Base-by-base conservation (phyloP, 2,888 invertebrate species). In the Parnassius glacialis region DNA sequence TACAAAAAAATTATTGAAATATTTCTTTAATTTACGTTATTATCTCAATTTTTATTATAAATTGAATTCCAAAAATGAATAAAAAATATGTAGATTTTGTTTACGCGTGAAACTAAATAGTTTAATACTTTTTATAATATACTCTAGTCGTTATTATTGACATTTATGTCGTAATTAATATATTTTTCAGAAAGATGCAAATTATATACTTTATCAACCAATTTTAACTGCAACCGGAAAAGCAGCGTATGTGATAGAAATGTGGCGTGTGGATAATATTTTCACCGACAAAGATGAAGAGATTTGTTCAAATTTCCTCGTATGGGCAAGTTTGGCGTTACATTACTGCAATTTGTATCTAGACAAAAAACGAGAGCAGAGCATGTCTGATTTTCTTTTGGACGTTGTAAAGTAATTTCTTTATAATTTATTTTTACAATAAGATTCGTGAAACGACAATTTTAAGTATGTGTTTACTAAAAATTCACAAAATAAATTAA, bases 341-440 rank as follows among this genome's bases (percentile, higher is more conserved):
- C 94, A 95, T 74, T 95, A 94, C 74, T 94, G 94, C 43, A 94
- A 94, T 69, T 88, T 95, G 63, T 95, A 94, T 76, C 84, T 94
- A 67, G 93, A 92, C 69, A 95, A 95, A 92, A 93, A 93, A 68
- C 94, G 94, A 73, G 95, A 96, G 78, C 92, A 94, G 64, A 94
- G 94, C 70, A 92, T 96, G 68, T 95, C 95, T 55, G 95, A 95
- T 66, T 96, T 96, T 76, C 91, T 97, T 0, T 84, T 97, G 57
- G 94, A 94, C 57, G 96, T 97, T 45, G 96, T 96, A 55, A 96
- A 95, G 96, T 96, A 88, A 93, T 94, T 91, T 52, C 41, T 53
- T 44, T 10, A 53, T 10, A 44, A 45, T 44, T 41, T 34, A 53
- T 57, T 60, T 52, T 48, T 16, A 56, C 58, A 48, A 25, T 25